Percentiles rank a stretch among this genome's conserved stretches.
Evolutionary conservation across 2,113 vertebrate species (phyloP).

Genomic region (Atrichornis clamosus): DNA sequence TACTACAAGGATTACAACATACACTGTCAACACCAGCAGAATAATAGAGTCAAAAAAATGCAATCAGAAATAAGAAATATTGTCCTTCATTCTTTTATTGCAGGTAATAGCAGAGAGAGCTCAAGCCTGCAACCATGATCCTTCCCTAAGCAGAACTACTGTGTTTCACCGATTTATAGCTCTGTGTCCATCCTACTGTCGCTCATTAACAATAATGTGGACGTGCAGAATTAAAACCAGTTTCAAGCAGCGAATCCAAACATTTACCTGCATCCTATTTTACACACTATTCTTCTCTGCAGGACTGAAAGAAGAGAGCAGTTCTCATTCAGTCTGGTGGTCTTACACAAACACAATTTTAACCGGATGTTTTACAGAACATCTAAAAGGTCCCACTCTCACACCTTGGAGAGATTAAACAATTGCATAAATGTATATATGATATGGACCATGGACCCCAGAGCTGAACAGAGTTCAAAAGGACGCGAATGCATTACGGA

Average conservation of each 20-base stretch:
- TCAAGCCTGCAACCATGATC: neutral
- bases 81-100: neutral
- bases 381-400: neutral
- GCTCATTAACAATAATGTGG: neutral
- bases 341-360: neutral
- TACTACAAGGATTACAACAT: neutral
- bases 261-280: neutral
- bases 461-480: neutral
- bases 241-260: neutral
- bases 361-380: neutral
- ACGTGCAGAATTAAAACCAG: neutral
- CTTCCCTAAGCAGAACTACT: neutral
- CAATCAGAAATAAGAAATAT: neutral
- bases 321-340: neutral
- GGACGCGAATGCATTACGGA: accelerated
- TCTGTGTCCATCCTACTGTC: neutral
- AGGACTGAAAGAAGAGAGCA: neutral
- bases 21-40: neutral
- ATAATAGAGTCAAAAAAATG: neutral
- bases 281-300: neutral
- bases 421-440: neutral
- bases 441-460: neutral
- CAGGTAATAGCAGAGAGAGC: neutral
- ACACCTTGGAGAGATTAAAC: neutral
- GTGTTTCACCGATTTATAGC: neutral